These are phyloP conservation scores for Scophthalmus maximus DNA, from an alignment of 2,113 vertebrate genomes.

Conservation along the genomic window DNA sequence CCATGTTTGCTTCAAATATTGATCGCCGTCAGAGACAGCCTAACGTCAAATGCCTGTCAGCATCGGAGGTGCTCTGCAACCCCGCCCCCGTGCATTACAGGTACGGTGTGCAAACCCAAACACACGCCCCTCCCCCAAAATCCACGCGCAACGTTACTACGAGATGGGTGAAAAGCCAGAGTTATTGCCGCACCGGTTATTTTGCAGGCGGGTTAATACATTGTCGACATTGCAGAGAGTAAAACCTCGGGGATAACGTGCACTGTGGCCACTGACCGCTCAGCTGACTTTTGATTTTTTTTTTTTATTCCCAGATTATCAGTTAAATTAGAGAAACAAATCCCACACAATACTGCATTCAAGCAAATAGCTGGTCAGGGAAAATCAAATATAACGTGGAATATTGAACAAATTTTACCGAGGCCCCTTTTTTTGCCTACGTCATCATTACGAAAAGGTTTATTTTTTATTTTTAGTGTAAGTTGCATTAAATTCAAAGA, in stretches of 20 bases:
- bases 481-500: constrained; percentile 55
- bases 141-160: constrained; percentile 52
- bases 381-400: constrained; percentile 21
- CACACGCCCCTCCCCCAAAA: constrained; percentile 33
- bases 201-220: constrained; percentile 42
- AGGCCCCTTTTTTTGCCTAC: constrained; percentile 23
- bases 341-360: constrained; percentile 44
- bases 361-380: constrained; percentile 7
- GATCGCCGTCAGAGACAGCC: constrained; percentile 69
- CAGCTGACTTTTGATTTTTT: constrained; percentile 27
- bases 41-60: constrained; percentile 46
- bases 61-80: constrained; percentile 44
- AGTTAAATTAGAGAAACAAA: constrained; percentile 15
- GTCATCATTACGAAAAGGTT: constrained; percentile 5
- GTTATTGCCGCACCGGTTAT: constrained; percentile 30
- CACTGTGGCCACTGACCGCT: background rate
- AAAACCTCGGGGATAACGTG: constrained; percentile 17
- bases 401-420: background rate
- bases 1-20: constrained; percentile 40
- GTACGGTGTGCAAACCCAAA: constrained; percentile 47
- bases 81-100: constrained; percentile 48
- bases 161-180: constrained; percentile 39
- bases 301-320: constrained; percentile 28
- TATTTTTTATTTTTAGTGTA: constrained; percentile 21
- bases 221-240: constrained; percentile 11